Percentiles rank a stretch among this genome's conserved stretches.
These are phyloP conservation scores for Nothocercus nigrocapillus DNA, from an alignment of 2,113 vertebrate species.

Conservation along the genomic window DNA sequence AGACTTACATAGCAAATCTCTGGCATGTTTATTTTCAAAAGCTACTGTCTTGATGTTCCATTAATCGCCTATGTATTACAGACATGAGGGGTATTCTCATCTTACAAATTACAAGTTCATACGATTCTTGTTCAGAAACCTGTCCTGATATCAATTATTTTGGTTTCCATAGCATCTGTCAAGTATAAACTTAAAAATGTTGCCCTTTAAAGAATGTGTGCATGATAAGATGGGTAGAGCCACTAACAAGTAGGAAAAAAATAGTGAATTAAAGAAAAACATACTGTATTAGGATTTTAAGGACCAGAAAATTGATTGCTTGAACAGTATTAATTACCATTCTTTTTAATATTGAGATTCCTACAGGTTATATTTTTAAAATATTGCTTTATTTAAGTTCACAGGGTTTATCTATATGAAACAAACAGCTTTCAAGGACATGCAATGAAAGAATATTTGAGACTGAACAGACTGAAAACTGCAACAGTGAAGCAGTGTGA, in stretches of 20 bases:
- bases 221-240: not conserved
- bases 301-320: not conserved
- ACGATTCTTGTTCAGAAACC: not conserved
- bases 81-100: not conserved
- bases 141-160: not conserved
- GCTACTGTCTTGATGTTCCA: slow-evolving; percentile 30
- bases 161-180: not conserved
- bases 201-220: not conserved
- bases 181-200: not conserved
- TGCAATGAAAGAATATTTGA: not conserved
- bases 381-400: not conserved
- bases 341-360: not conserved
- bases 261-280: not conserved
- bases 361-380: not conserved
- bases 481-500: not conserved
- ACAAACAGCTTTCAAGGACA: not conserved
- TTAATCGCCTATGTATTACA: slow-evolving; percentile 34
- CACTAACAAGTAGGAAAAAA: not conserved
- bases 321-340: not conserved
- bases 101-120: not conserved
- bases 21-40: slow-evolving; percentile 64
- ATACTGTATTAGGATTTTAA: not conserved
- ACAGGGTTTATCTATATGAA: not conserved
- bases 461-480: not conserved
- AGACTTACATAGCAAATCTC: slow-evolving; percentile 77